Evolutionary conservation across 2,113 vertebrate species (phyloP).

Genomic region (Hippocampus zosterae): DNA sequence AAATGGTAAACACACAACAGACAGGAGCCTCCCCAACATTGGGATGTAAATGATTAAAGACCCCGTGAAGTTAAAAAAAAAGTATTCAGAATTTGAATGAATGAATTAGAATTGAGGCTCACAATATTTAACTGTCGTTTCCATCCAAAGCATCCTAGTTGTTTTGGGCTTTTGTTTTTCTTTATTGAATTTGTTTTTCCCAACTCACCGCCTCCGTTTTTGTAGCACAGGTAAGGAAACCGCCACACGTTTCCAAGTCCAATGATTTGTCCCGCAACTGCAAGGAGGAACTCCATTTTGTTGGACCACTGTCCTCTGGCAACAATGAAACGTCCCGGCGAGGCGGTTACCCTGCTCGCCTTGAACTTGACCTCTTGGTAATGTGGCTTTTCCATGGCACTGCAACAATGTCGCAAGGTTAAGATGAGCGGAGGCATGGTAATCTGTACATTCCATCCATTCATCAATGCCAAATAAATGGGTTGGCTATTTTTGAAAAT

Average conservation of each 20-base stretch:
- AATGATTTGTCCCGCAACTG: constrained; percentile 76
- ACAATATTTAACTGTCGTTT: neutral
- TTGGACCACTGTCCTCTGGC: constrained; percentile 71
- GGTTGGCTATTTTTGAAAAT: too few relatives aligned
- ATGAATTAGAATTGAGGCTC: neutral
- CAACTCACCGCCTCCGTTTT: constrained; percentile 75
- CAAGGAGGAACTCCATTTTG: constrained; percentile 76
- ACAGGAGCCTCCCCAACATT: neutral
- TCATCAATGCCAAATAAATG: neutral
- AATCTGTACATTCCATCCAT: neutral
- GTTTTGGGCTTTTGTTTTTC: neutral
- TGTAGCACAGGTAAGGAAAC: constrained; percentile 78
- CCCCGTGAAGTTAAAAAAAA: too few relatives aligned
- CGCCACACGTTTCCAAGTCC: constrained; percentile 78
- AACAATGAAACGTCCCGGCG: constrained; percentile 13
- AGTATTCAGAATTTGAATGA: too few relatives aligned
- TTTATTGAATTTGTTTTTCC: neutral
- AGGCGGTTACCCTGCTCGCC: constrained; percentile 14
- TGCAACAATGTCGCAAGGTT: constrained; percentile 24
- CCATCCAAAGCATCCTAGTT: neutral
- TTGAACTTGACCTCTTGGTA: constrained; percentile 48
- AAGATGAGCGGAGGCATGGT: neutral
- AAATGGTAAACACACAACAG: neutral
- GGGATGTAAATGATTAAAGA: neutral
- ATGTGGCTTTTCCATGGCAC: constrained; percentile 52